Evolutionary conservation across 2,797 vertebrate genomes (phyloP).

Genomic region (Aratinga solstitialis): DNA sequence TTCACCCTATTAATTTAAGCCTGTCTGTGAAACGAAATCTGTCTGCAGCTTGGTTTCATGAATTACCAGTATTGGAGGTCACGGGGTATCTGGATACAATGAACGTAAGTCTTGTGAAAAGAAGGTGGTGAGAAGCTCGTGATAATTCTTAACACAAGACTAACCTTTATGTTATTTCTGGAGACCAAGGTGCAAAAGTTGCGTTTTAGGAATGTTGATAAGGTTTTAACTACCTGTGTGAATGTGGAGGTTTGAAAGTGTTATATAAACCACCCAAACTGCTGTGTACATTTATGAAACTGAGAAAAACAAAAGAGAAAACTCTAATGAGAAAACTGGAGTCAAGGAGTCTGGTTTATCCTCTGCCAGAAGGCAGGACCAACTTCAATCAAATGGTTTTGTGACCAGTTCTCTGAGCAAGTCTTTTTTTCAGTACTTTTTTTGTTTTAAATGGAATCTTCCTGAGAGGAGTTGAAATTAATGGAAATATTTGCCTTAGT

Average conservation of each 20-base stretch:
- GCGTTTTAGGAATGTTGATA: not conserved
- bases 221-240: not conserved
- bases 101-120: constrained; percentile 80
- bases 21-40: constrained; percentile 88
- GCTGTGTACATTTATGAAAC: not conserved
- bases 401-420: not conserved
- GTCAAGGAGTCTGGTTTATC: not conserved
- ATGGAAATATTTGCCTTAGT: not conserved
- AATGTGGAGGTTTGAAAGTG: not conserved
- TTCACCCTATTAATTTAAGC: constrained; percentile 91
- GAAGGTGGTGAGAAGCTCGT: not conserved
- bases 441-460: not conserved
- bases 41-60: constrained; percentile 88
- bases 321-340: not conserved
- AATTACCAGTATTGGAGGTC: constrained; percentile 85
- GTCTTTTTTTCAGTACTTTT: not conserved
- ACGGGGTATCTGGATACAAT: constrained; percentile 86
- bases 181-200: not conserved
- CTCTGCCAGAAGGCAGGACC: not conserved
- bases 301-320: not conserved
- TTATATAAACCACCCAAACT: not conserved
- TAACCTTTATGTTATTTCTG: not conserved
- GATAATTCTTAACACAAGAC: not conserved
- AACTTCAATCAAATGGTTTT: not conserved
- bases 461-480: not conserved